These are phyloP conservation scores for Rissa tridactyla DNA, from an alignment of 2,113 vertebrate species.

Conservation along the genomic window DNA sequence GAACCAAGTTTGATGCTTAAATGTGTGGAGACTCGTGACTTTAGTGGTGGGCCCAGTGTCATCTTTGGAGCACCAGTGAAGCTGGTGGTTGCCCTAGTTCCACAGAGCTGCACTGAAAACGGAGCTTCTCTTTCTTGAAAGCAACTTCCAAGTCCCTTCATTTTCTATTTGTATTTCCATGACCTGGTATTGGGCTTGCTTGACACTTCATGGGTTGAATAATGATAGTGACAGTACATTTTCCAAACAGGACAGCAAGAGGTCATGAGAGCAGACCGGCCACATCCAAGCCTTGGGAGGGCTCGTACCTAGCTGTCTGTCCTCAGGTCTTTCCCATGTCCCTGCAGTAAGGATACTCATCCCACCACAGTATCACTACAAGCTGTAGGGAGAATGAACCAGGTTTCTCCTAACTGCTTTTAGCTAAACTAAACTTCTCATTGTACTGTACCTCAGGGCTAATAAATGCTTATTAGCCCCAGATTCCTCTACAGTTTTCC, in stretches of 20 bases:
- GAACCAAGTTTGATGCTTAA: background rate
- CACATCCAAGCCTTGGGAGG: background rate
- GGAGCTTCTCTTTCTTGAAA: background rate
- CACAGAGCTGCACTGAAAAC: background rate
- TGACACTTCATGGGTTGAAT: background rate
- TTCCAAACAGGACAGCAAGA: background rate
- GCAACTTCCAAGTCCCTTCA: background rate
- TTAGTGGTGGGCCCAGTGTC: background rate
- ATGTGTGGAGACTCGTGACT: accelerated
- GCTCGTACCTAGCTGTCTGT: background rate
- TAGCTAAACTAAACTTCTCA: background rate
- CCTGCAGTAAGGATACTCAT: background rate
- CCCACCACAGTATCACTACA: background rate
- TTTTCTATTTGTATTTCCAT: background rate
- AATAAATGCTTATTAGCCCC: background rate
- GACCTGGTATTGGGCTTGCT: background rate
- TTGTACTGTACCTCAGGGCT: background rate
- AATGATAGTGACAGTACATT: background rate
- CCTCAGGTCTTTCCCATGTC: background rate
- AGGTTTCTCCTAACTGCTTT: background rate
- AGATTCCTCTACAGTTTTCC: background rate
- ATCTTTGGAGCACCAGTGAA: background rate
- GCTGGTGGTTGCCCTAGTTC: background rate
- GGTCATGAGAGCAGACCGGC: background rate
- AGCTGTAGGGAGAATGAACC: background rate